Evolutionary conservation across 2,113 vertebrate species (phyloP).

Genomic region (Beaufortia kweichowensis): DNA sequence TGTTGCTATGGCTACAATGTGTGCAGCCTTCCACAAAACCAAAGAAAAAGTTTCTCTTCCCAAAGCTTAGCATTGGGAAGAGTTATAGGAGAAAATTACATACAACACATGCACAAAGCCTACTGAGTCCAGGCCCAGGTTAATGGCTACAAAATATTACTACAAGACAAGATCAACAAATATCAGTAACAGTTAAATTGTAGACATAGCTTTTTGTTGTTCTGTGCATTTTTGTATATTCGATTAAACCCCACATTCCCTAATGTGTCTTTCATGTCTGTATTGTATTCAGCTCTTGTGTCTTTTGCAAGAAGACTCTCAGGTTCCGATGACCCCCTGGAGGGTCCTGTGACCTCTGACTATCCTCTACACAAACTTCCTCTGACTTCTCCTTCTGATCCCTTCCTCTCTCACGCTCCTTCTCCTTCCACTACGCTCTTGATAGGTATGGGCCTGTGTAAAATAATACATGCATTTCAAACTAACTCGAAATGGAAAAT

Average conservation of each 20-base stretch:
- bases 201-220: neutral
- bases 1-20: too few species aligned
- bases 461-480: neutral
- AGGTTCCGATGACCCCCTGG: conserved; percentile 27
- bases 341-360: conserved; percentile 34
- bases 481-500: neutral
- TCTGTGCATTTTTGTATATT: neutral
- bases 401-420: conserved; percentile 23
- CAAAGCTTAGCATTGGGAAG: too few species aligned
- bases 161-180: too few species aligned
- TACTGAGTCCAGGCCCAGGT: too few species aligned
- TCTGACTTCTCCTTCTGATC: conserved; percentile 10
- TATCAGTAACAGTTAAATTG: too few species aligned
- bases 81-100: too few species aligned
- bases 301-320: conserved; percentile 46
- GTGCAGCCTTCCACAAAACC: too few species aligned
- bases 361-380: conserved; percentile 12
- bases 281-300: conserved; percentile 34
- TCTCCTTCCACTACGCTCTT: neutral
- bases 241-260: too few species aligned
- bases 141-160: too few species aligned
- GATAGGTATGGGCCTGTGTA: conserved; percentile 22
- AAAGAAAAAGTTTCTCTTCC: too few species aligned
- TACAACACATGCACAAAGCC: too few species aligned
- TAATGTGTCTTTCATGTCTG: conserved; percentile 12